Base-by-base conservation (phyloP, 2,888 invertebrate genomes). In the Acleris sparsana region DNA sequence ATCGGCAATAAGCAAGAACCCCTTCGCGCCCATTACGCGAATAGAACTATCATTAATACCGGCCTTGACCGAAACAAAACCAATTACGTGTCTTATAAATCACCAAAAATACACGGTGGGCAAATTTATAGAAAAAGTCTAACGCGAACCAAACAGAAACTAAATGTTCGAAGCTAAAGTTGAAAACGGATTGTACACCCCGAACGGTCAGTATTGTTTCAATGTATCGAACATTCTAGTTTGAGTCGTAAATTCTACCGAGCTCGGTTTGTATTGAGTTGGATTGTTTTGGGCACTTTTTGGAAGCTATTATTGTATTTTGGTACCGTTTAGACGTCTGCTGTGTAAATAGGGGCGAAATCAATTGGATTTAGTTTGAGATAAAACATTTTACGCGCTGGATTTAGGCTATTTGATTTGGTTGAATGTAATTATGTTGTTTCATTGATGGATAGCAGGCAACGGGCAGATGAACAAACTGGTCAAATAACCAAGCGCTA, bases 21-120 rank as follows among this genome's bases (percentile, higher is more conserved):
- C 75, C 72, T 76, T 80, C 82, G 80, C 77, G 77, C 73, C 82
- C 83, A 87, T 87, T 86, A 87, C 79, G 73, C 77, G 83, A 76
- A 85, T 84, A 83, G 85, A 87, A 86, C 81, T 83, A 80, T 80
- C 83, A 81, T 87, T 87, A 87, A 84, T 84, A 72, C 80, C 72
- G 80, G 76, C 86, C 86, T 86, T 85, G 85, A 82, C 84, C 83
- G 75, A 84, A 86, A 86, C 86, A 87, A 87, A 88, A 85, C 84
- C 87, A 87, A 87, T 87, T 88, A 86, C 83, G 81, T 80, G 81
- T 78, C 79, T 79, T 77, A 87, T 89, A 88, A 88, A 87, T 88
- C 88, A 87, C 80, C 70, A 73, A 74, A 77, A 77, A 77, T 77
- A 79, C 72, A 79, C 78, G 71, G 48, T 64, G 70, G 71, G 69